Conservation (phyloP, 2,113 vertebrate species). For the Garra rufa region DNA sequence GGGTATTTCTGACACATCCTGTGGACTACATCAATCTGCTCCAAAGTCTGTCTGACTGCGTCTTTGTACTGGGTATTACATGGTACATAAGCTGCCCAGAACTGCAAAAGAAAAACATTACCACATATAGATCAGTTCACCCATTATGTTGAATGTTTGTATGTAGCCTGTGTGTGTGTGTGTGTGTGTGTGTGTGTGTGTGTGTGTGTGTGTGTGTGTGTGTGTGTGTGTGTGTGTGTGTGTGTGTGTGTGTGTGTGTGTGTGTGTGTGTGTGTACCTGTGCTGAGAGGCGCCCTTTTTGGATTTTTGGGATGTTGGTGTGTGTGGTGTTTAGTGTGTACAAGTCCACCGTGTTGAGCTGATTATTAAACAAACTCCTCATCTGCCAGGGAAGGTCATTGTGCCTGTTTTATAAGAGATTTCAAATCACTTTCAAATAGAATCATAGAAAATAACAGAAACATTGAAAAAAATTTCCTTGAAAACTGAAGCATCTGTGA, state of each 20-base stretch:
- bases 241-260: not conserved
- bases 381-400: slow-evolving; percentile 94
- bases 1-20: slow-evolving; percentile 88
- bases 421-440: not conserved
- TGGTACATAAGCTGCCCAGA: slow-evolving; percentile 89
- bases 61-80: slow-evolving; percentile 90
- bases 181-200: no score
- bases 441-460: not conserved
- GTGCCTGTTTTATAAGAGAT: slow-evolving; percentile 77
- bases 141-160: not conserved
- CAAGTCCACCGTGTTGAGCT: slow-evolving; percentile 79
- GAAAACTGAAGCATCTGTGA: not conserved
- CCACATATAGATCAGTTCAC: not conserved
- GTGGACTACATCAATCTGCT: slow-evolving; percentile 92
- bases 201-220: slow-evolving; percentile 18
- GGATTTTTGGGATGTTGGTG: slow-evolving; percentile 92
- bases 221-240: slow-evolving; percentile 86
- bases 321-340: slow-evolving; percentile 78
- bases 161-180: not conserved
- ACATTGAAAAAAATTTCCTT: not conserved
- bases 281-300: slow-evolving; percentile 80
- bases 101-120: slow-evolving; percentile 74
- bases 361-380: slow-evolving; percentile 81
- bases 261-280: slow-evolving; percentile 77
- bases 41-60: slow-evolving; percentile 86